A percentile compares a stretch with the other conserved stretches of the same genome.
phyloP scores from a whole-genome alignment of 2,113 vertebrate species.

The Heterotilapia buettikoferi region DNA sequence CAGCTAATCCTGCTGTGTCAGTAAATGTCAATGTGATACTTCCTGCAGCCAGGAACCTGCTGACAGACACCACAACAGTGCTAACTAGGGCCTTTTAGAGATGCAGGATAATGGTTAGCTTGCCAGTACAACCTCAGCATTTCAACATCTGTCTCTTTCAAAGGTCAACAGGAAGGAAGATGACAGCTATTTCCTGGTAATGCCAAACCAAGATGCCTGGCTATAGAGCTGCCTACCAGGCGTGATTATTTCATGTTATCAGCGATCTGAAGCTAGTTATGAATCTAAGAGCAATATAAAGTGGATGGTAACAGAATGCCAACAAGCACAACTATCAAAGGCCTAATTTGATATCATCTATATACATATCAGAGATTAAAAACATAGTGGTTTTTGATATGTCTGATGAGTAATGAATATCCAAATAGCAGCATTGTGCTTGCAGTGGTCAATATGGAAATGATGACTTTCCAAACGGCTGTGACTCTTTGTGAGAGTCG shows the following conservation, averaged over 20 bases:
- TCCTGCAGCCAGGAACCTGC: constrained; percentile 39
- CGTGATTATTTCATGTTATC: background rate
- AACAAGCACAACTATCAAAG: background rate
- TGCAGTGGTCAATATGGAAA: constrained; percentile 4
- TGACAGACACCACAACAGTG: constrained; percentile 34
- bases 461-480: background rate
- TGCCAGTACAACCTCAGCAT: background rate
- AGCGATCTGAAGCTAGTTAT: background rate
- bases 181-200: background rate
- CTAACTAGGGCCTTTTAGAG: constrained; percentile 30
- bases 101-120: constrained; percentile 55
- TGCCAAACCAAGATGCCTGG: background rate
- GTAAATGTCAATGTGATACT: background rate
- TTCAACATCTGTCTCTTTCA: constrained; percentile 11
- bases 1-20: background rate
- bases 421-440: background rate
- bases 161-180: constrained; percentile 24
- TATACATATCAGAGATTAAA: background rate
- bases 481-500: constrained; percentile 8
- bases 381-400: background rate
- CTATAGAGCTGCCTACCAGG: background rate
- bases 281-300: background rate
- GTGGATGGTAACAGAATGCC: background rate
- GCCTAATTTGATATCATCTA: background rate
- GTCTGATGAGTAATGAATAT: background rate